Conservation (phyloP, 2,113 vertebrate genomes). For the Saguinus midas region DNA sequence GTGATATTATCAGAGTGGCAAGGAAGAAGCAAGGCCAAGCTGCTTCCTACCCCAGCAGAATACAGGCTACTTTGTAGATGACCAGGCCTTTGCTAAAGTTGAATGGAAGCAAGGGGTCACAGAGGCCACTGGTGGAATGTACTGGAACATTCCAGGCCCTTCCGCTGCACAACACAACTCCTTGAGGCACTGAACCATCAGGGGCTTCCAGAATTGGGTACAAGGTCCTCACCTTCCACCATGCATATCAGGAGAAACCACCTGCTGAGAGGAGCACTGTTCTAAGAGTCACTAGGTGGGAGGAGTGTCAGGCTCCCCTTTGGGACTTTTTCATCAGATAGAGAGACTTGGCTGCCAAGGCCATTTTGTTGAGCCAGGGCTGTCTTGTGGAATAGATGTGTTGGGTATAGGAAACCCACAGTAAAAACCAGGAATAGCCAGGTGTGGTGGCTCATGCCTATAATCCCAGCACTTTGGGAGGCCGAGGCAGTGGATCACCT, state of each 20-base stretch:
- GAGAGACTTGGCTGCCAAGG: constrained; percentile 18
- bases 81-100: constrained; percentile 30
- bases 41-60: constrained; percentile 47
- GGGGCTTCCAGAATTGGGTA: constrained; percentile 28
- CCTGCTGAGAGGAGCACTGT: not conserved
- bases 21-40: constrained; percentile 38
- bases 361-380: constrained; percentile 53
- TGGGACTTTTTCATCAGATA: constrained; percentile 33
- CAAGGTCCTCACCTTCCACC: not conserved
- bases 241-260: constrained; percentile 5
- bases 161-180: not conserved
- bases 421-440: constrained; percentile 63
- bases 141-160: constrained; percentile 54
- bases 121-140: constrained; percentile 56
- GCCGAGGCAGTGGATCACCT: no score
- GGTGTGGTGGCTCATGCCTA: no score
- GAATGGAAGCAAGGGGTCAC: constrained; percentile 37
- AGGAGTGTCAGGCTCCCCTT: not conserved
- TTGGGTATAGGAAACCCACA: constrained; percentile 59
- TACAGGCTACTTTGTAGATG: constrained; percentile 13
- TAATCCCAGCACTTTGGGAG: no score
- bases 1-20: constrained; percentile 54
- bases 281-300: not conserved
- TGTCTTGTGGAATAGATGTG: constrained; percentile 51
- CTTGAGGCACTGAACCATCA: constrained; percentile 30